Base-by-base conservation (phyloP, 2,888 invertebrate species). In the Drosophila bunnanda region DNA sequence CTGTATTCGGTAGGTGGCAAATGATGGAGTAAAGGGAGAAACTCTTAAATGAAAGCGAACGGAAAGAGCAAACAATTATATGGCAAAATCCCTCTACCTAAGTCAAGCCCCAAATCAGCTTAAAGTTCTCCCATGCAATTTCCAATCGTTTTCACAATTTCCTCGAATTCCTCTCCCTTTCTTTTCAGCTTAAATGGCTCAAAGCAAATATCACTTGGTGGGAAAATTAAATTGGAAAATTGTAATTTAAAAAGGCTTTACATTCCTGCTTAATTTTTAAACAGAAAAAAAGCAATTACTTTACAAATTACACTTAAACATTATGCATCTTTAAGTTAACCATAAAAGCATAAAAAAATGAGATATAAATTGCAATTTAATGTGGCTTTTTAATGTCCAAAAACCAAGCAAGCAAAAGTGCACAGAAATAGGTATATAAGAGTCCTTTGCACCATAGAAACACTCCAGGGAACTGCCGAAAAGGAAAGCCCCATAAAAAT, bases 381-480 rank as follows among this genome's bases (percentile, higher is more conserved):
- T 52, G 15, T 15, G 20, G 15, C 50, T 34, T 53, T 53, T 53
- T 22, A 53, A 53, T 25, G 53, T 7, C n/a, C 36, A 36, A 36
- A 22, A 60, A 28, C 4, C 38, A 39, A 13, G 32, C 38, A 28
- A 70, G 34, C 22, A 20, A n/a, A 8, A 43, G 48, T 17, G 17
- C 10, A 34, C 28, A 34, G 13, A 53, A 52, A 28, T 28, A 20
- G 28, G 12, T 44, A 36, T 30, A 46, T 46, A 39, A 56, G 13
- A 28, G 56, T 53, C 70, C 62, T 48, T 57, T 53, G 56, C 46
- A 7, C 56, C 59, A 65, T 62, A 78, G 69, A 78, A 80, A 78
- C 80, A 77, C 71, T 75, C 22, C 48, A 7, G 17, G 57, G 30
- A 80, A 73, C 69, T 76, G 72, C 65, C 74, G 66, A 78, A 80